phyloP scores from a whole-genome alignment of 2,113 vertebrate species.

The Chaetodon auriga region DNA sequence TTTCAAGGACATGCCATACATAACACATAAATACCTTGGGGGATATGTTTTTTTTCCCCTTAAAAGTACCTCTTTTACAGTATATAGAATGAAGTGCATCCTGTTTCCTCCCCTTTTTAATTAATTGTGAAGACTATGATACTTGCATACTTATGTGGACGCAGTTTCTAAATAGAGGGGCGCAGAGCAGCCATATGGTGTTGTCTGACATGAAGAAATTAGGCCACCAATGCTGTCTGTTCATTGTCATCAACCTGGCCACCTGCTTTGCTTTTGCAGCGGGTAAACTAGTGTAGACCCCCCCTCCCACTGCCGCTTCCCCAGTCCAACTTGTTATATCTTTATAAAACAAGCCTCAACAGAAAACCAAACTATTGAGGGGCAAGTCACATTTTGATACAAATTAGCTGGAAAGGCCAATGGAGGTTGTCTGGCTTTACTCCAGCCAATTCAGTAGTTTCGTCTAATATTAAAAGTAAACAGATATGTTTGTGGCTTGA shows the following conservation, averaged over 20 bases:
- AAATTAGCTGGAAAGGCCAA: slow-evolving; percentile 56
- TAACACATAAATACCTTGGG: slow-evolving; percentile 78
- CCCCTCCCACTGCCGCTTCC: slow-evolving; percentile 27
- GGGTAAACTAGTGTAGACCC: slow-evolving; percentile 57
- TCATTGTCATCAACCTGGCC: slow-evolving; percentile 84
- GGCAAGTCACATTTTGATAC: slow-evolving; percentile 34
- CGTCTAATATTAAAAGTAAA: slow-evolving; percentile 62
- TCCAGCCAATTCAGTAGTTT: slow-evolving; percentile 56
- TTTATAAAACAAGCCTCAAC: slow-evolving; percentile 57
- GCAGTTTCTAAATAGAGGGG: slow-evolving; percentile 80
- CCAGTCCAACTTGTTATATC: slow-evolving; percentile 61
- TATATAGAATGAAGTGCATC: slow-evolving; percentile 67
- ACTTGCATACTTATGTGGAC: slow-evolving; percentile 80
- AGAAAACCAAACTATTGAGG: slow-evolving; percentile 37
- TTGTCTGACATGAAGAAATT: slow-evolving; percentile 87
- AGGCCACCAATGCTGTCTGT: slow-evolving; percentile 87
- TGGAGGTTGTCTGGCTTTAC: slow-evolving; percentile 39
- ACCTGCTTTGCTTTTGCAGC: slow-evolving; percentile 79
- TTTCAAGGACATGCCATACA: slow-evolving; percentile 84
- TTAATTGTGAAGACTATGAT: slow-evolving; percentile 83
- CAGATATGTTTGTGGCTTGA: slow-evolving; percentile 52
- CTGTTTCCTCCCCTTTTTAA: slow-evolving; percentile 77
- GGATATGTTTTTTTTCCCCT: slow-evolving; percentile 56
- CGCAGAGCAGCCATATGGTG: slow-evolving; percentile 85
- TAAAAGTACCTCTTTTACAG: slow-evolving; percentile 65